A percentile compares a stretch with the other conserved stretches of the same genome.
These are phyloP conservation scores for Uloborus plumipes DNA, from an alignment of 2,888 invertebrate species.

Conservation along the genomic window DNA sequence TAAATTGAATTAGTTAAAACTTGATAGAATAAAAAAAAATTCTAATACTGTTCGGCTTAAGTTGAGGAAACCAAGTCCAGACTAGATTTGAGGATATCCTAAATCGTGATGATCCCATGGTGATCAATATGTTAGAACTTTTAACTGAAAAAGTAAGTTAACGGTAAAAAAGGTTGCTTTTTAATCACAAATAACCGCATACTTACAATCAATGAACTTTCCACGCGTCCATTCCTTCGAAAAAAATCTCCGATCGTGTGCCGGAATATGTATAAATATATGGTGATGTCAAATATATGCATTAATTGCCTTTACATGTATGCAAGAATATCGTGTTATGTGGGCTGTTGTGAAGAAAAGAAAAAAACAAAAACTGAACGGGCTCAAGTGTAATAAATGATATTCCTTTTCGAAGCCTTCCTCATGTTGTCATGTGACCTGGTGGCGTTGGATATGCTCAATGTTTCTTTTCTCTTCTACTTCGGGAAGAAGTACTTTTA, in stretches of 20 bases:
- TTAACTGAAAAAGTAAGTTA: too few species aligned
- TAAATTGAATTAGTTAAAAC: too few species aligned
- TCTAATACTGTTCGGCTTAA: too few species aligned
- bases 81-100: too few species aligned
- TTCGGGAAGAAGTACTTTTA: constrained; percentile 17
- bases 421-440: not conserved
- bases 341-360: not conserved
- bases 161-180: too few species aligned
- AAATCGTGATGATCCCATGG: too few species aligned
- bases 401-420: constrained; percentile 17
- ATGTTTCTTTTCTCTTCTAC: constrained; percentile 40
- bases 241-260: not conserved
- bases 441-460: constrained; percentile 50
- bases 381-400: constrained; percentile 4
- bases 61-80: too few species aligned
- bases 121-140: too few species aligned
- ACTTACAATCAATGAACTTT: too few species aligned
- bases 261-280: constrained; percentile 7
- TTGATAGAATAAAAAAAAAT: too few species aligned
- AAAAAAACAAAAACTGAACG: not conserved
- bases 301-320: constrained; percentile 8
- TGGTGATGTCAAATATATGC: not conserved
- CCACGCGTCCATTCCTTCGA: not conserved
- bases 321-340: not conserved
- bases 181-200: too few species aligned